Conservation (phyloP, 2,888 invertebrate species). For the Drosophila maculinotata region DNA sequence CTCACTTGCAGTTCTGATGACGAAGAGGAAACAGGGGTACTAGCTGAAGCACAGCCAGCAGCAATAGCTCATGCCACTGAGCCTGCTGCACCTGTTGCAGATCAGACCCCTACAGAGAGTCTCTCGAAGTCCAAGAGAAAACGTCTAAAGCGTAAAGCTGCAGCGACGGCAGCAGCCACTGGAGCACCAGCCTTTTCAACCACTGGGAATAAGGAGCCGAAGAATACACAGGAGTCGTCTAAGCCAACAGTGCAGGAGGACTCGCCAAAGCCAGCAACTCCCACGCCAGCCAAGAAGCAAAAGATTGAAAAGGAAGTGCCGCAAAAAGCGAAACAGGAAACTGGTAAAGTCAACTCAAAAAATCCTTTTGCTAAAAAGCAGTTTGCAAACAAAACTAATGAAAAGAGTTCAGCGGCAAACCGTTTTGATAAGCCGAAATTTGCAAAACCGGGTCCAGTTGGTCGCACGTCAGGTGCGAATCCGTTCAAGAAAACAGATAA, state of each 20-base stretch:
- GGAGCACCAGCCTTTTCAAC: neutral
- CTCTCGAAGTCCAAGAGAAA: constrained; percentile 68
- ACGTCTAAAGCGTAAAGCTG: constrained; percentile 70
- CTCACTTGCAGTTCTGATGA: constrained; percentile 80
- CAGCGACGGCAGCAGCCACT: constrained; percentile 36
- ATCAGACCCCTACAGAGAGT: constrained; percentile 32
- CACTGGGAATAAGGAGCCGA: neutral
- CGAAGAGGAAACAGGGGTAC: constrained; percentile 56
- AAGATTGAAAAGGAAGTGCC: constrained; percentile 4
- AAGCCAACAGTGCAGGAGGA: constrained; percentile 10
- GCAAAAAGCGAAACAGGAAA: constrained; percentile 1
- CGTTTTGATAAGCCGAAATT: constrained; percentile 20
- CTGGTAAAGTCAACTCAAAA: constrained; percentile 16
- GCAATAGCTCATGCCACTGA: constrained; percentile 4
- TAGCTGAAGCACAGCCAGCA: constrained; percentile 7
- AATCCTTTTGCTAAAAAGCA: constrained; percentile 38
- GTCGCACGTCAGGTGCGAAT: constrained; percentile 25
- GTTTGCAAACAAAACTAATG: constrained; percentile 15
- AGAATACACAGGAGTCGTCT: no score
- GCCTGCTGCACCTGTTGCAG: neutral
- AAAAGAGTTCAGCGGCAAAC: constrained; percentile 12
- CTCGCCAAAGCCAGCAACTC: neutral
- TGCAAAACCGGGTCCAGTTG: constrained; percentile 55
- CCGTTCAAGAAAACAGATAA: constrained; percentile 57
- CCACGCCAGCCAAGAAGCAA: constrained; percentile 21